Conservation (phyloP, 2,888 invertebrate species). For the Sceliomorpha sp. region DNA sequence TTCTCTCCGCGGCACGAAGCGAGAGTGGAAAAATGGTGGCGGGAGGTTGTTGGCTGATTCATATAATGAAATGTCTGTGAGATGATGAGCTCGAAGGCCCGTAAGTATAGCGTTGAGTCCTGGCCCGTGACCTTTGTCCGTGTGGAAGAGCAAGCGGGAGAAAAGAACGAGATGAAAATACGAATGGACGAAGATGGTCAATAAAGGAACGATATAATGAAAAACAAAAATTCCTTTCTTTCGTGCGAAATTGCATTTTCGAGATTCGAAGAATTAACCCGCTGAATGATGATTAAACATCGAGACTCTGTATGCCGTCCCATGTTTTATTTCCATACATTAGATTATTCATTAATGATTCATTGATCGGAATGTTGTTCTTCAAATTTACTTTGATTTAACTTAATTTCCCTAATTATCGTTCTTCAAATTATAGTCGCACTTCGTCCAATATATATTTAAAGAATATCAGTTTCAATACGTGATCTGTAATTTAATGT, state of each 20-base stretch:
- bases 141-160: conserved; percentile 45
- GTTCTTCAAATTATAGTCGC: too few relatives aligned
- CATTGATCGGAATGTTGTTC: too few relatives aligned
- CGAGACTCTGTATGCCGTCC: too few relatives aligned
- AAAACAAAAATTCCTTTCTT: conserved; percentile 31
- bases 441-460: too few relatives aligned
- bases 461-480: too few relatives aligned
- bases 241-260: conserved; percentile 36
- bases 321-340: too few relatives aligned
- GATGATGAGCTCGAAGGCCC: conserved; percentile 72
- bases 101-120: conserved; percentile 74
- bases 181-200: conserved; percentile 21
- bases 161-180: conserved; percentile 19
- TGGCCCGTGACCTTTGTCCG: conserved; percentile 69
- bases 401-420: too few relatives aligned
- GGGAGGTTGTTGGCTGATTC: conserved; percentile 71
- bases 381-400: too few relatives aligned
- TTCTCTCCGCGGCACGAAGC: conserved; percentile 49
- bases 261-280: conserved; percentile 46
- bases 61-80: conserved; percentile 75
- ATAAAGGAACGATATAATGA: conserved; percentile 2
- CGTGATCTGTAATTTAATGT: too few relatives aligned
- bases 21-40: conserved; percentile 52
- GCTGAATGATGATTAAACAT: conserved; percentile 48
- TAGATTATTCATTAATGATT: too few relatives aligned